Percentiles rank a stretch among this genome's conserved stretches.
Evolutionary conservation across 2,113 vertebrate species (phyloP).

Genomic region (Salvelinus alpinus): DNA sequence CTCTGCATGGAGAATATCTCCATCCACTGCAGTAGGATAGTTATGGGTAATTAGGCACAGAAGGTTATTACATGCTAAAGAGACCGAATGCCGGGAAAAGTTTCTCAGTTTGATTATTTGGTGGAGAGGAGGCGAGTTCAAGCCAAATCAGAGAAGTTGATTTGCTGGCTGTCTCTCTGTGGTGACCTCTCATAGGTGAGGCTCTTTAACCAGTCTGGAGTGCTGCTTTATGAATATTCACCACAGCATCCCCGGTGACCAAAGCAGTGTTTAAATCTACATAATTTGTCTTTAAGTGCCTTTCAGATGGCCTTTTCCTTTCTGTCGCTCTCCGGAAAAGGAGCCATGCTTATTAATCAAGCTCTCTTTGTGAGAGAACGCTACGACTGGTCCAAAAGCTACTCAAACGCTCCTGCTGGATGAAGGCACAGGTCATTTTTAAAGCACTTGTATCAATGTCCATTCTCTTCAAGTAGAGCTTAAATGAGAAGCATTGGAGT

Average conservation of each 20-base stretch:
- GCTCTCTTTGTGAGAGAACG: constrained; percentile 47
- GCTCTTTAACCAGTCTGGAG: constrained; percentile 45
- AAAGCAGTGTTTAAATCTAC: constrained; percentile 72
- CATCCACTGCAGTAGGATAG: too few species aligned
- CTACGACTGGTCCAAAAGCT: constrained; percentile 33
- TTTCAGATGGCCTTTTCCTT: constrained; percentile 71
- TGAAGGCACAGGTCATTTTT: constrained; percentile 28
- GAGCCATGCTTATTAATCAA: constrained; percentile 72
- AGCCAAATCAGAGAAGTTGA: constrained; percentile 41
- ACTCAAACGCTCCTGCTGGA: constrained; percentile 18
- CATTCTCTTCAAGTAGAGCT: constrained; percentile 34
- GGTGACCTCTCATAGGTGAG: constrained; percentile 47
- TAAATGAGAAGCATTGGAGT: constrained; percentile 28
- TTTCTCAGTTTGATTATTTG: neutral
- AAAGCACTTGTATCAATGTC: constrained; percentile 27
- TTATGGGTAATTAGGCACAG: neutral
- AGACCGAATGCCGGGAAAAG: neutral
- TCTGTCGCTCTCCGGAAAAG: constrained; percentile 64
- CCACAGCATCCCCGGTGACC: constrained; percentile 52
- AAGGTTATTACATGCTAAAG: constrained; percentile 26
- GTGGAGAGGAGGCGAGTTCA: constrained; percentile 24
- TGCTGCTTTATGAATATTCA: constrained; percentile 70
- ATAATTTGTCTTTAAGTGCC: constrained; percentile 76
- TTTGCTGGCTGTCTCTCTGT: constrained; percentile 48
- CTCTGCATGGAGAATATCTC: too few species aligned